phyloP scores from a whole-genome alignment of 2,113 vertebrate species.

The Sardina pilchardus region DNA sequence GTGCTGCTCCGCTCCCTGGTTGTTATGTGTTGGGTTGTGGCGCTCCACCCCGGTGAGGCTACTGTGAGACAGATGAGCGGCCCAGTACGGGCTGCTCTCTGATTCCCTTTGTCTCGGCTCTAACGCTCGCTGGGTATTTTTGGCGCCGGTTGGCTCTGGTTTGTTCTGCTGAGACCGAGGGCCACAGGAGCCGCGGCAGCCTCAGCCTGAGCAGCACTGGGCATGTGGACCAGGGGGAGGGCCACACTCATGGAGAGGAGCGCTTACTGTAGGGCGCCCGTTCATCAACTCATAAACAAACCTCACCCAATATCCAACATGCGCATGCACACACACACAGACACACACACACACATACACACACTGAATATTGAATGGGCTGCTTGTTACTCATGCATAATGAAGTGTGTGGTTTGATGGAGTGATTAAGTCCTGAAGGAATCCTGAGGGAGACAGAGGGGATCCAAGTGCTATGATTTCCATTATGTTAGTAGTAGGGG shows the following conservation, averaged over 20 bases:
- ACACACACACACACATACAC: not conserved
- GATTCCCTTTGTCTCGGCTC: not conserved
- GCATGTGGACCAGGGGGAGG: not conserved
- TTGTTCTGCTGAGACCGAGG: not conserved
- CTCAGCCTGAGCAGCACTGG: not conserved
- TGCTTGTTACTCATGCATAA: constrained; percentile 8
- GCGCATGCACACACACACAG: no score
- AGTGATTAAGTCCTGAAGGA: constrained; percentile 11
- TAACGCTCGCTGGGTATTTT: not conserved
- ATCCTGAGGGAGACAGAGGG: no score
- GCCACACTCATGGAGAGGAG: not conserved
- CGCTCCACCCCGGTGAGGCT: no score
- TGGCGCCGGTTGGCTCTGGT: not conserved
- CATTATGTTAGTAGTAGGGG: no score
- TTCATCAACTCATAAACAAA: not conserved
- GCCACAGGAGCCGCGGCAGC: not conserved
- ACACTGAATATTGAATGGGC: not conserved
- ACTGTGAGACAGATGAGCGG: no score
- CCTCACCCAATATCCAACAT: no score
- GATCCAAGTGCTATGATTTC: no score
- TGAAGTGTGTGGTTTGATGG: not conserved
- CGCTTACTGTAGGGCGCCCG: no score
- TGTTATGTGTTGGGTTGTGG: no score
- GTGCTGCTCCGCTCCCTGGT: no score
- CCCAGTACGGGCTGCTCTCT: no score